A percentile compares a stretch with the other conserved stretches of the same genome.
Evolutionary conservation across 1,140 invertebrate genomes (phyloP).

Genomic region (Drosophila athabasca): DNA sequence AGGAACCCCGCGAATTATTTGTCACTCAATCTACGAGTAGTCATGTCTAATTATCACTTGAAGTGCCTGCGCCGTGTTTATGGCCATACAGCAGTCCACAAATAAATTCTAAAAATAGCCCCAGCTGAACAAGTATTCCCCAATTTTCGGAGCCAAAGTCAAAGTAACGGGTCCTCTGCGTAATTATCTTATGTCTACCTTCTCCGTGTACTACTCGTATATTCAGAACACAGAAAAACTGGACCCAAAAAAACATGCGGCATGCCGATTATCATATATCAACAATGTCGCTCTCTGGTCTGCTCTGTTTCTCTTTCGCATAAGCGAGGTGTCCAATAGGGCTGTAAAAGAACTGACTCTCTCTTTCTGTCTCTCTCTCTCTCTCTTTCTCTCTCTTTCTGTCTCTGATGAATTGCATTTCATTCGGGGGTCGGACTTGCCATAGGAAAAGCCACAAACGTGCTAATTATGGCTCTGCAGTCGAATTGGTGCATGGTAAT

Average conservation of each 20-base stretch:
- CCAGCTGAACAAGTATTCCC: neutral
- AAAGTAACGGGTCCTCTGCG: constrained; percentile 12
- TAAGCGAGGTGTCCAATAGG: constrained; percentile 3
- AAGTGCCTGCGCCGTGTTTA: constrained; percentile 1
- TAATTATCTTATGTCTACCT: constrained; percentile 7
- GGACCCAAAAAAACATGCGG: constrained; percentile 39
- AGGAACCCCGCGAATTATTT: constrained; percentile 10
- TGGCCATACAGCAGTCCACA: constrained; percentile 2
- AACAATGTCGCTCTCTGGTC: constrained; percentile 13
- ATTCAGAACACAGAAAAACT: constrained; percentile 3
- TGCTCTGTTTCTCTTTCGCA: constrained; percentile 17
- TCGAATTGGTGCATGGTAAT: neutral
- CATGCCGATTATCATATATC: constrained; percentile 65
- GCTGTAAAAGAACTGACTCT: constrained; percentile 7
- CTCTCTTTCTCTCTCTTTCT: neutral
- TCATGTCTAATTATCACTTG: constrained; percentile 19
- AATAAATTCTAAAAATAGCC: constrained; percentile 23
- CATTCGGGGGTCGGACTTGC: neutral
- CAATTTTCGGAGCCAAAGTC: neutral
- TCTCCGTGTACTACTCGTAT: neutral
- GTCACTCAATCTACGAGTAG: constrained; percentile 6
- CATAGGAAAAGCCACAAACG: constrained; percentile 10
- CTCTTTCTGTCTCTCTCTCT: neutral
- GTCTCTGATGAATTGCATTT: constrained; percentile 26
- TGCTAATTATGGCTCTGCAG: constrained; percentile 20